Conservation (phyloP, 2,888 invertebrate species). For the Cataglyphis cursor region DNA sequence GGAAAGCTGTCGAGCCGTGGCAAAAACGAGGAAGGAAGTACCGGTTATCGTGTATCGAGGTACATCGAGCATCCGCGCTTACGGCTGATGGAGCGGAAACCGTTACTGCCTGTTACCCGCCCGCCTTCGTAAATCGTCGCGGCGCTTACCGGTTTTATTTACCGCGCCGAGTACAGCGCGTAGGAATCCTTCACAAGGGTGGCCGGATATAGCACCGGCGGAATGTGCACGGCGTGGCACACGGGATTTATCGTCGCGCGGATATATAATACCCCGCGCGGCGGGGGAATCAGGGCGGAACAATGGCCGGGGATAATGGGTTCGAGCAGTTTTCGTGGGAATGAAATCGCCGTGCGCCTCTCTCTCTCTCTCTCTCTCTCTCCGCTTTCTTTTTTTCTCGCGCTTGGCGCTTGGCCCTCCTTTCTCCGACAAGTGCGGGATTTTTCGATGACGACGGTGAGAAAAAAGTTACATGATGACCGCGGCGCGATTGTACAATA, state of each 20-base stretch:
- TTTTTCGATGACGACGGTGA: conserved; percentile 46
- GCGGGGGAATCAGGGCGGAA: conserved; percentile 66
- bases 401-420: not conserved
- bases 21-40: conserved; percentile 72
- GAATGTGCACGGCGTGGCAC: conserved; percentile 55
- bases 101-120: conserved; percentile 74
- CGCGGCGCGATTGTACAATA: conserved; percentile 38
- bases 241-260: conserved; percentile 51
- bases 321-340: conserved; percentile 68
- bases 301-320: conserved; percentile 76
- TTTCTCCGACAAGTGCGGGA: conserved; percentile 7
- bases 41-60: conserved; percentile 80
- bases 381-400: not conserved
- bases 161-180: conserved; percentile 63
- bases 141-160: conserved; percentile 80
- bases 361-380: conserved; percentile 17
- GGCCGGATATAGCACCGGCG: conserved; percentile 40
- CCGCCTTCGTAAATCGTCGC: conserved; percentile 78
- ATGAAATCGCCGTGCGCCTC: conserved; percentile 48
- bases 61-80: conserved; percentile 81
- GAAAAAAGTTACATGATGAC: conserved; percentile 48
- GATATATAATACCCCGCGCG: conserved; percentile 37
- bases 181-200: conserved; percentile 67
- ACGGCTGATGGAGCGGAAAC: conserved; percentile 83
- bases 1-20: conserved; percentile 55